These are phyloP conservation scores for Malachius bipustulatus DNA, from an alignment of 2,888 invertebrate species.

Conservation along the genomic window DNA sequence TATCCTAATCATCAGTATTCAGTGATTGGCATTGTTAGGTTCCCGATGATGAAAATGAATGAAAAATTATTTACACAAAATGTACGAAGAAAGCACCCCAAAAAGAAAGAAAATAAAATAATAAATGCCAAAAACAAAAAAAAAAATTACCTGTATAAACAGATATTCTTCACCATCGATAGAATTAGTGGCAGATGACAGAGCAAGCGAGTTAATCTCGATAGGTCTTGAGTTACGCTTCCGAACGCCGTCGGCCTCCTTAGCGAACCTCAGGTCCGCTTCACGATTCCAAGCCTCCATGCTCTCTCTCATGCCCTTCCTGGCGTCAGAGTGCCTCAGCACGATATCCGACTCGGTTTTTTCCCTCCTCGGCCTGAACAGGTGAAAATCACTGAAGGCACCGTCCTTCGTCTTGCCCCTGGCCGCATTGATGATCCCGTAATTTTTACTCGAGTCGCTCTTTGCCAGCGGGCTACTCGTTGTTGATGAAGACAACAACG, in stretches of 20 bases:
- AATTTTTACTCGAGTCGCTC: conserved; percentile 35
- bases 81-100: too few species aligned
- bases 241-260: conserved; percentile 36
- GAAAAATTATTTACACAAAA: too few species aligned
- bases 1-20: conserved; percentile 14
- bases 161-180: conserved; percentile 36
- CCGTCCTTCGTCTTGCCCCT: conserved; percentile 27
- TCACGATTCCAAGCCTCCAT: conserved; percentile 39
- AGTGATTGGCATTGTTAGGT: conserved; percentile 16
- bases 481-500: conserved; percentile 33
- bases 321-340: conserved; percentile 48
- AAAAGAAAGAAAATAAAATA: too few species aligned
- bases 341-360: conserved; percentile 84
- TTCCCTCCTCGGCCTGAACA: conserved; percentile 64
- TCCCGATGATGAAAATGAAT: conserved; percentile 20
- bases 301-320: conserved; percentile 40
- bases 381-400: conserved; percentile 29
- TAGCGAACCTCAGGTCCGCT: conserved; percentile 36
- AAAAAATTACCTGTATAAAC: conserved; percentile 35
- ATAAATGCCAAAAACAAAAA: conserved; percentile 20
- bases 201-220: conserved; percentile 31
- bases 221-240: conserved; percentile 39
- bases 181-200: conserved; percentile 30
- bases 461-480: conserved; percentile 26
- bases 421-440: conserved; percentile 17